Evolutionary conservation across 2,113 vertebrate genomes (phyloP), one percentile per base, ranked within the genome.

Genomic region (Serilophus lunatus): DNA sequence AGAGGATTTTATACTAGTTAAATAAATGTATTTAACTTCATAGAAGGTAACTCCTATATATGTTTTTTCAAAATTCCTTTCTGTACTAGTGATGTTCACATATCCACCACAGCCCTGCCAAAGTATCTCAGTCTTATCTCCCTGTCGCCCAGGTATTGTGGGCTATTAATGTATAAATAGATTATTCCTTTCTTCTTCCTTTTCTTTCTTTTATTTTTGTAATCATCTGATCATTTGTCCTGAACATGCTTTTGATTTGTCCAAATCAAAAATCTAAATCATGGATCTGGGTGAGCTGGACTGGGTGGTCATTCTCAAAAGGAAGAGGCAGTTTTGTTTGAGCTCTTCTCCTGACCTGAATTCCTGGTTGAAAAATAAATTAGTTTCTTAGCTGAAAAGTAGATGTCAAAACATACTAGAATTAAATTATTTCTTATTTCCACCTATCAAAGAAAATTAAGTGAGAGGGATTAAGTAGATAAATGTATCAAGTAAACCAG

Each of bases 341-440:
- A 70, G 63, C 60, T 86, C 45, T 94, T 94, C 51, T 59, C 40
- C 24, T 70, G 47, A 86, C 64, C 79, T 81, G 84, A 96, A 71
- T 81, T 78, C 24, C 85, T 75, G 44, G 31, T 33, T 6, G 13
- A 79, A 74, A 47, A 92, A 53, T 56, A 86, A 83, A 88, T 12
- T 38, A 17, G 35, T 71, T 93, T 64, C 80, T 93, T 64, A 82
- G 65, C 65, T 88, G 90, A 90, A 91, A 77, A 89, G 42, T 54
- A 65, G 63, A 76, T 93, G 74, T 90, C 93, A 95, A 92, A 94
- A 81, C 60, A 83, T 88, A 80, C 47, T 78, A 63, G 35, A 82
- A 85, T 95, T 95, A 82, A 95, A 77, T 86, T 80, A 95, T 93
- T 95, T 94, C 81, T 80, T 94, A 81, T 86, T 96, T 93, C 60